These are phyloP conservation scores for Micropoecilia bifurca DNA, from an alignment of 2,797 vertebrate genomes.

Conservation along the genomic window DNA sequence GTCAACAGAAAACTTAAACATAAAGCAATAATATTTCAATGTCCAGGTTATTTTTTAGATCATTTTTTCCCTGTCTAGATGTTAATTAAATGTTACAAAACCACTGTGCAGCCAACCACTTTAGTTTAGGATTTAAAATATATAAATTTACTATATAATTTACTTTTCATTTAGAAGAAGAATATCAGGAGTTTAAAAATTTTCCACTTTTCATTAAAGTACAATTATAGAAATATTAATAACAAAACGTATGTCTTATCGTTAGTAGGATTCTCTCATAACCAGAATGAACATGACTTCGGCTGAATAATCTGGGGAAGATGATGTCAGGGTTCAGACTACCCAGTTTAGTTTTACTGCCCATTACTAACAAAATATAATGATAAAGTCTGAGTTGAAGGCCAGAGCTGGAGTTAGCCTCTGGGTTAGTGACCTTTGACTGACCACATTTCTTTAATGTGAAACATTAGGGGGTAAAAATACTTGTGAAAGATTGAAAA, in stretches of 20 bases:
- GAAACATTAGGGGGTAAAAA: neutral
- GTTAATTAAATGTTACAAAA: neutral
- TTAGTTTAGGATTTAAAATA: neutral
- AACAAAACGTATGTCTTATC: neutral
- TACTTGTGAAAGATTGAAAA: neutral
- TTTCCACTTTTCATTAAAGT: neutral
- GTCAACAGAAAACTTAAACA: neutral
- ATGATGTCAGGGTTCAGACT: slow-evolving; percentile 68
- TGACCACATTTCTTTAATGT: slow-evolving; percentile 23
- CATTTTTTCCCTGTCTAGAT: neutral
- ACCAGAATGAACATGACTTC: slow-evolving; percentile 29
- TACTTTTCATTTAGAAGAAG: neutral
- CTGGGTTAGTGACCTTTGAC: slow-evolving; percentile 67
- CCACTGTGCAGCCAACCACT: too few species aligned
- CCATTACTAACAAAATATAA: slow-evolving; percentile 70
- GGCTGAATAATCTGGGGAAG: slow-evolving; percentile 26
- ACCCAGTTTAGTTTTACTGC: slow-evolving; percentile 58
- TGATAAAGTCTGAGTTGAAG: slow-evolving; percentile 79
- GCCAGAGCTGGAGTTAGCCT: slow-evolving; percentile 48
- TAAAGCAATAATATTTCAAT: neutral
- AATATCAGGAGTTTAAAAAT: neutral
- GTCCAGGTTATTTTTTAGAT: neutral
- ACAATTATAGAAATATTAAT: neutral
- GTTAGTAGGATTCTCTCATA: neutral
- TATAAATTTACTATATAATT: neutral